phyloP scores from a whole-genome alignment of 2,113 vertebrate genomes.

The Hyaena hyaena region DNA sequence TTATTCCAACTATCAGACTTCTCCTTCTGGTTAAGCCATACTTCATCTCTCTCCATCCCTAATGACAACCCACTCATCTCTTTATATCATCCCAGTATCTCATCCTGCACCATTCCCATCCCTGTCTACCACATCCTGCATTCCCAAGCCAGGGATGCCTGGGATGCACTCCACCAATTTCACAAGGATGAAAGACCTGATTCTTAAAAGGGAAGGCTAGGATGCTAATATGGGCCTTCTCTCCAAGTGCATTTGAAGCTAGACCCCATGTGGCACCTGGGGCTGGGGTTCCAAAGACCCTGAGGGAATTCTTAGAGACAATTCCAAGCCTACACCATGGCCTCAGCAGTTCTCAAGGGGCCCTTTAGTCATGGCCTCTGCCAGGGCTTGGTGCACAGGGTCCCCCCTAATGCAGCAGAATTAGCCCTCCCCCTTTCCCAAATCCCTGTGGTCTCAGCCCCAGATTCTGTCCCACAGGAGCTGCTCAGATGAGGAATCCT shows the following conservation, averaged over 20 bases:
- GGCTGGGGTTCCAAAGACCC: neutral
- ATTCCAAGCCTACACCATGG: neutral
- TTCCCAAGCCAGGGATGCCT: neutral
- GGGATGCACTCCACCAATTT: neutral
- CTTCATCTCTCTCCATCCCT: neutral
- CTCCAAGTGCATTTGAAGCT: neutral
- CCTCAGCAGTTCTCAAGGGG: neutral
- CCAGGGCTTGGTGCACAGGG: neutral
- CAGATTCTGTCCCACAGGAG: neutral
- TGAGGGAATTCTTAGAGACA: neutral
- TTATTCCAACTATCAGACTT: neutral
- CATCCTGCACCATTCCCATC: neutral
- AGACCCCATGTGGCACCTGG: neutral
- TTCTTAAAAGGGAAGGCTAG: neutral
- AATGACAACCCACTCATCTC: neutral
- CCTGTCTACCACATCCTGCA: neutral
- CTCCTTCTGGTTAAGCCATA: neutral
- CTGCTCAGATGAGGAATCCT: neutral
- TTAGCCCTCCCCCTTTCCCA: neutral
- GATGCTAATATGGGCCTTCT: neutral
- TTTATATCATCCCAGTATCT: neutral
- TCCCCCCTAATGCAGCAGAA: neutral
- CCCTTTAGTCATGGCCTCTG: neutral
- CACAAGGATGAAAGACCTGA: neutral
- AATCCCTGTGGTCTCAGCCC: neutral